A percentile compares a stretch with the other conserved stretches of the same genome.
These are phyloP conservation scores for Carassius auratus DNA, from an alignment of 2,113 vertebrate species.

Conservation along the genomic window DNA sequence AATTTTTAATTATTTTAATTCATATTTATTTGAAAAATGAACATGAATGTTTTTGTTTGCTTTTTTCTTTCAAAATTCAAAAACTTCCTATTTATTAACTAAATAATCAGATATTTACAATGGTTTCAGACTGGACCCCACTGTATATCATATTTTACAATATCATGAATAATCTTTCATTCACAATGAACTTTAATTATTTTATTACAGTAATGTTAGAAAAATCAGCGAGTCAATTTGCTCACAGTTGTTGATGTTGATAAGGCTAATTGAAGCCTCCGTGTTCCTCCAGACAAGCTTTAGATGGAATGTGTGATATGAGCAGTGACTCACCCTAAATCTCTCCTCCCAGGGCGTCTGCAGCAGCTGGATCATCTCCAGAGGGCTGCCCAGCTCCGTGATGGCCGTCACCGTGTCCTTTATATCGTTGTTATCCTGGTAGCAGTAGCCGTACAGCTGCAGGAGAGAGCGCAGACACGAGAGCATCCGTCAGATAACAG, in stretches of 20 bases:
- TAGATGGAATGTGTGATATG: conserved; percentile 49
- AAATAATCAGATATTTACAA: too few species aligned
- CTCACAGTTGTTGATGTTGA: not conserved
- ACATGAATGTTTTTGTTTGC: too few species aligned
- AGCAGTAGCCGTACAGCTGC: conserved; percentile 89
- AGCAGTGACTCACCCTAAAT: conserved; percentile 81
- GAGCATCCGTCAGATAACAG: conserved; percentile 41
- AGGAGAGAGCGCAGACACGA: conserved; percentile 52
- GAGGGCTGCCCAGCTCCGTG: conserved; percentile 86
- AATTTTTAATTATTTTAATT: too few species aligned
- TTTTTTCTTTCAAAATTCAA: too few species aligned
- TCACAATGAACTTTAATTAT: not conserved
- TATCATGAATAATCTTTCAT: not conserved
- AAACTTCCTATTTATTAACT: too few species aligned
- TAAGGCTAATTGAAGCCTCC: conserved; percentile 1
- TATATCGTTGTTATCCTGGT: conserved; percentile 87
- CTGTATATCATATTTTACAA: too few species aligned
- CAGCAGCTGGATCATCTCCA: conserved; percentile 91
- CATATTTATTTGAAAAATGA: too few species aligned
- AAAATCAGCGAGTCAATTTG: not conserved
- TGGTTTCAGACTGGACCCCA: too few species aligned
- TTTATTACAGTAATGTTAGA: not conserved
- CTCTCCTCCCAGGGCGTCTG: conserved; percentile 91
- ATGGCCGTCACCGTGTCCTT: conserved; percentile 87
- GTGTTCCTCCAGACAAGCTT: conserved; percentile 34